These are phyloP conservation scores for Clarias macrocephalus DNA, from an alignment of 2,113 vertebrate genomes.

Conservation along the genomic window DNA sequence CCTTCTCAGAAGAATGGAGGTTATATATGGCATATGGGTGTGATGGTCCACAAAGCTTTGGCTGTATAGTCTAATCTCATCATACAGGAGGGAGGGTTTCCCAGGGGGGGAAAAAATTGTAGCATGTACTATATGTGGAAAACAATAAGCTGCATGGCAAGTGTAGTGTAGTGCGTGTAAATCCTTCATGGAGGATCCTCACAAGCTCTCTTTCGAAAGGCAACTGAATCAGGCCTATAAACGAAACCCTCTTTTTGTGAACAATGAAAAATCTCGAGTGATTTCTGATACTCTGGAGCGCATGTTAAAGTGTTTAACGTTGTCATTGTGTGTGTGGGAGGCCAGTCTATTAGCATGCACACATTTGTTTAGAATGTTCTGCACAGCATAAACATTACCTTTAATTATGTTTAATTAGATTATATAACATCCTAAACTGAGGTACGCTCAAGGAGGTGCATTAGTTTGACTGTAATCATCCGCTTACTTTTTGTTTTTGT, in stretches of 20 bases:
- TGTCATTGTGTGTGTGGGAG: conserved; percentile 5
- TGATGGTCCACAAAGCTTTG: not conserved
- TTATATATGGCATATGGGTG: not conserved
- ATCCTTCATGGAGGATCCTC: conserved; percentile 25
- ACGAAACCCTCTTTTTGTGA: conserved; percentile 7
- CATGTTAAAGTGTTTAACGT: conserved; percentile 36
- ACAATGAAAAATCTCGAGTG: not conserved
- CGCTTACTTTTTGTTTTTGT: not conserved
- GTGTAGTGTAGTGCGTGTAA: not conserved
- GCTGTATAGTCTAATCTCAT: not conserved
- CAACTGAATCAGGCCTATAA: not conserved
- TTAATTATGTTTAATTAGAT: conserved; percentile 2
- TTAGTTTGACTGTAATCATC: not conserved
- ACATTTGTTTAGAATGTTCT: not conserved
- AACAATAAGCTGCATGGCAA: conserved; percentile 34
- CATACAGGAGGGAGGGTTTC: not conserved
- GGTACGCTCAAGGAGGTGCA: not conserved
- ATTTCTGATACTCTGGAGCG: conserved; percentile 26
- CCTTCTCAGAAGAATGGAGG: not conserved
- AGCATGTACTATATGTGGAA: conserved; percentile 17
- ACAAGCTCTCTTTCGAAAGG: conserved; percentile 8
- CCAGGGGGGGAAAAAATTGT: not conserved
- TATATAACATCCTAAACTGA: conserved; percentile 7
- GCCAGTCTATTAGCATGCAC: not conserved
- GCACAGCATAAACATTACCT: not conserved